Percentiles rank a stretch among this genome's conserved stretches.
Conservation (phyloP, 2,797 vertebrate species). For the Pipistrellus kuhlii region DNA sequence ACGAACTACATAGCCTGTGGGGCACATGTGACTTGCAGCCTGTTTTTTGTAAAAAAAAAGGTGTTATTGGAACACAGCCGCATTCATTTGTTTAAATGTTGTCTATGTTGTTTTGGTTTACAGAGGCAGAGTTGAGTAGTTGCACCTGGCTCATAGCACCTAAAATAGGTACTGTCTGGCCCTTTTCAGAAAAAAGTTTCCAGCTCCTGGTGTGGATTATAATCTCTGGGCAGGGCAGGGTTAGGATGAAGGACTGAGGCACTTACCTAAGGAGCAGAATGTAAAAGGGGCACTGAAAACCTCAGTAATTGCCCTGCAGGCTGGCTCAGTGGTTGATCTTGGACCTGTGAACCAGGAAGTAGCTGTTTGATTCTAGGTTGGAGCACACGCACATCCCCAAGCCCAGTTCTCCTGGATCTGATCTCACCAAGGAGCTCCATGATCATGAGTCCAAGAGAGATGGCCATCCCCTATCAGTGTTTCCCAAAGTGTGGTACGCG, state of each 20-base stretch:
- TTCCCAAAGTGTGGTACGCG: too few species aligned
- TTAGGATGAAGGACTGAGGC: background rate
- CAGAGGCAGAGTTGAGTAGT: background rate
- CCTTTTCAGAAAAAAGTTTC: constrained; percentile 15
- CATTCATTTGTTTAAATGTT: background rate
- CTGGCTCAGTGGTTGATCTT: too few species aligned
- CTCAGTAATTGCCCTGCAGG: background rate
- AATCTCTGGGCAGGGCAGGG: background rate
- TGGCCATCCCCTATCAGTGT: too few species aligned
- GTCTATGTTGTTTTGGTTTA: background rate
- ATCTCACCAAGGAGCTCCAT: too few species aligned
- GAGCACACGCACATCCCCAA: too few species aligned
- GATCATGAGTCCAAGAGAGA: too few species aligned
- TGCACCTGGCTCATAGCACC: background rate
- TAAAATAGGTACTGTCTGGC: background rate
- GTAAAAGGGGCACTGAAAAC: background rate
- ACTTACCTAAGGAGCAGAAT: background rate
- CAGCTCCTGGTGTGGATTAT: background rate
- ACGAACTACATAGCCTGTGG: background rate
- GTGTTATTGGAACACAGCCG: constrained; percentile 3
- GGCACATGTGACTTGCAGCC: background rate
- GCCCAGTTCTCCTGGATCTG: too few species aligned
- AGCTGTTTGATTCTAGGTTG: too few species aligned
- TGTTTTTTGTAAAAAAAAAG: background rate
- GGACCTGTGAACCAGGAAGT: too few species aligned